Percentiles rank a stretch among this genome's conserved stretches.
These are phyloP conservation scores for Acanthacorydalis orientalis DNA, from an alignment of 2,888 invertebrate species.

Conservation along the genomic window DNA sequence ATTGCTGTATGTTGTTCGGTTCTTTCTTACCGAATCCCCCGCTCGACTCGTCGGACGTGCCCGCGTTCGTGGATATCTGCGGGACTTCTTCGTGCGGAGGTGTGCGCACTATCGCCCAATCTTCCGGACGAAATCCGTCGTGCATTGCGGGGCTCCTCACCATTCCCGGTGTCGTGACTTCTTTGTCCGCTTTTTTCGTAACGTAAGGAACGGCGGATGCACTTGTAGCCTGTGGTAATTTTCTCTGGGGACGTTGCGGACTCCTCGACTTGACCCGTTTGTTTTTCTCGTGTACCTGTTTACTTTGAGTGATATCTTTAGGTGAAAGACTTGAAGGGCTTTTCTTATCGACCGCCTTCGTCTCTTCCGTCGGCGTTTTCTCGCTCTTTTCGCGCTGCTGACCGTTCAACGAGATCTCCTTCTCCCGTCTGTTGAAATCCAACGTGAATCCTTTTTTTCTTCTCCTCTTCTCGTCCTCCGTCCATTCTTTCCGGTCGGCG, in stretches of 20 bases:
- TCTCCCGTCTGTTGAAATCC: conserved; percentile 47
- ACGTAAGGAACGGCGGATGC: conserved; percentile 18
- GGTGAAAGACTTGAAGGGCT: conserved; percentile 1
- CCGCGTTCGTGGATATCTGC: conserved; percentile 7
- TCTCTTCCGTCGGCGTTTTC: conserved; percentile 9
- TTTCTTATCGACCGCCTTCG: neutral
- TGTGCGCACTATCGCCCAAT: conserved; percentile 19
- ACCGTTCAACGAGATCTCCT: conserved; percentile 31
- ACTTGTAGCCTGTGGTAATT: conserved; percentile 14
- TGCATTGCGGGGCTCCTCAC: conserved; percentile 23
- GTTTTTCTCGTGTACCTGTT: conserved; percentile 17
- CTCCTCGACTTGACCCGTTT: conserved; percentile 23
- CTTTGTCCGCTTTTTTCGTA: conserved; percentile 16
- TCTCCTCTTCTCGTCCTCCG: conserved; percentile 52
- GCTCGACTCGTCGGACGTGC: conserved; percentile 29
- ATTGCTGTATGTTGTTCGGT: conserved; percentile 12
- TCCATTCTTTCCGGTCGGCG: conserved; percentile 31
- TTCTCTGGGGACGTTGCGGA: conserved; percentile 11
- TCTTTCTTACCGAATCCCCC: conserved; percentile 17
- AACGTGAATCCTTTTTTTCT: conserved; percentile 61
- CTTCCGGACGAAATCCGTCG: conserved; percentile 19
- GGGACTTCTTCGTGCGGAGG: conserved; percentile 8
- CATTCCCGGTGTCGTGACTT: conserved; percentile 17
- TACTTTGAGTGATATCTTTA: conserved; percentile 3
- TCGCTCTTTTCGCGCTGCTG: conserved; percentile 10